Evolutionary conservation across 2,888 invertebrate genomes (phyloP).

Genomic region (Eupithecia pulchellata): DNA sequence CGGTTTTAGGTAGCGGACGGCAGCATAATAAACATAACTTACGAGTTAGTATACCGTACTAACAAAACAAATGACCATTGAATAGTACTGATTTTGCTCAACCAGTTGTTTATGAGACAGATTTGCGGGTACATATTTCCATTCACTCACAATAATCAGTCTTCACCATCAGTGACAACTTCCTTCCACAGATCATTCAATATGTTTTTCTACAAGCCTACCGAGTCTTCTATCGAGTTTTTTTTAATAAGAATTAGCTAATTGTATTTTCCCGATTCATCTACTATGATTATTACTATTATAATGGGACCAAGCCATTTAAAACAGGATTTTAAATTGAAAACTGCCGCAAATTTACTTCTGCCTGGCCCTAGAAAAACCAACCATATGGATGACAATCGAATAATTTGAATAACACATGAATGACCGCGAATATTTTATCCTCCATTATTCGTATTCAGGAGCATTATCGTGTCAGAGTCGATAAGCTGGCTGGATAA

Average conservation of each 20-base stretch:
- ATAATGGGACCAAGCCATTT: too few species aligned
- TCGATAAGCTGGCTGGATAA: slow-evolving; percentile 16
- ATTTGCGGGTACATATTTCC: not conserved
- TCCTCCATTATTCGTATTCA: slow-evolving; percentile 23
- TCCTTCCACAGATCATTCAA: not conserved
- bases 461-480: slow-evolving; percentile 22
- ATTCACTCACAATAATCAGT: not conserved
- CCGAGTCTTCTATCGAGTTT: too few species aligned
- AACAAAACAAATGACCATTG: too few species aligned
- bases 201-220: too few species aligned
- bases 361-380: not conserved
- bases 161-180: not conserved
- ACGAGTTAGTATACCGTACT: too few species aligned
- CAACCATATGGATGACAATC: slow-evolving; percentile 8
- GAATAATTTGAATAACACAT: slow-evolving; percentile 27
- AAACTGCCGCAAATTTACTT: not conserved
- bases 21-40: too few species aligned
- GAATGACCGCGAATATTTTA: slow-evolving; percentile 25
- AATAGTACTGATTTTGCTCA: too few species aligned
- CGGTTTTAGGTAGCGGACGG: too few species aligned
- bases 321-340: too few species aligned
- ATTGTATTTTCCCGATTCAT: too few species aligned
- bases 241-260: too few species aligned
- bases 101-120: not conserved
- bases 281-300: too few species aligned